These are phyloP conservation scores for Bucorvus abyssinicus DNA, from an alignment of 2,797 vertebrate genomes.

Conservation along the genomic window DNA sequence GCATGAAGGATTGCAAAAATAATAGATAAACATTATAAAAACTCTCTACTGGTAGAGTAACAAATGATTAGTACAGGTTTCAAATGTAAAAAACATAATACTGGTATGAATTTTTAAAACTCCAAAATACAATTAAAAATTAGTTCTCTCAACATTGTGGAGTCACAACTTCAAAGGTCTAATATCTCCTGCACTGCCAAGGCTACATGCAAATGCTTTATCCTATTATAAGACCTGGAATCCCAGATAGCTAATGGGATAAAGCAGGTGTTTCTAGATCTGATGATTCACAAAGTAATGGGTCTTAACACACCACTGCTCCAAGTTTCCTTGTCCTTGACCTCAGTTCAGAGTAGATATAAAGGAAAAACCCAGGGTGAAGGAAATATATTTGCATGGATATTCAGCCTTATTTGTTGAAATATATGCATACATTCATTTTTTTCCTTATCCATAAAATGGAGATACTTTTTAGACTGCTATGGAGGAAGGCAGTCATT, in stretches of 20 bases:
- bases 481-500: neutral
- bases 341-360: neutral
- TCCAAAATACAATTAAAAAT: neutral
- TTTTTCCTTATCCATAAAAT: neutral
- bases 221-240: slow-evolving; percentile 53
- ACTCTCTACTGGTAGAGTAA: neutral
- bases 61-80: neutral
- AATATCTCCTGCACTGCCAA: neutral
- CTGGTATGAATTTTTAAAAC: neutral
- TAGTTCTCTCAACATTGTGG: neutral
- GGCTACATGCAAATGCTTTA: slow-evolving; percentile 30
- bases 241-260: slow-evolving; percentile 61
- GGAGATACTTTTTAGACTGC: neutral
- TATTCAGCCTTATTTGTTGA: neutral
- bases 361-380: neutral
- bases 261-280: slow-evolving; percentile 55
- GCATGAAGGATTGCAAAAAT: neutral
- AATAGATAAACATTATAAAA: neutral
- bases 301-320: slow-evolving; percentile 41
- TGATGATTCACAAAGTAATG: slow-evolving; percentile 58
- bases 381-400: neutral
- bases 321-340: slow-evolving; percentile 34
- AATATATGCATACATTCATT: neutral
- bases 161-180: slow-evolving; percentile 20
- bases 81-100: neutral